A percentile compares a stretch with the other conserved stretches of the same genome.
phyloP scores from a whole-genome alignment of 2,797 vertebrate genomes.

The Champsocephalus esox region DNA sequence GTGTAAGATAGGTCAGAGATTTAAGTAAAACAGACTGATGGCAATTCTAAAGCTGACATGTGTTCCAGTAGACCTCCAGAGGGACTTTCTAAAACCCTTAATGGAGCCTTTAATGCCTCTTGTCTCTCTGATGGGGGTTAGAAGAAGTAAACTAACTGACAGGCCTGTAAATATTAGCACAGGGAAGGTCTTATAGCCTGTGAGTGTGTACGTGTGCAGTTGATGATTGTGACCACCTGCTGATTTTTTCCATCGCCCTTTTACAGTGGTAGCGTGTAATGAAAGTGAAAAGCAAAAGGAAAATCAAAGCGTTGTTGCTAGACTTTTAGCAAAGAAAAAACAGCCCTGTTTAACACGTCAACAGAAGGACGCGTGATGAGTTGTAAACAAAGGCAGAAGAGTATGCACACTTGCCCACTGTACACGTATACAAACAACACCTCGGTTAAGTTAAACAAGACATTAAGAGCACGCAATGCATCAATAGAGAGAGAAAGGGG shows the following conservation, averaged over 20 bases:
- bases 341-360: constrained; percentile 43
- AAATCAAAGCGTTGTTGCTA: constrained; percentile 14
- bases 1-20: constrained; percentile 12
- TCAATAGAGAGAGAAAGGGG: constrained; percentile 60
- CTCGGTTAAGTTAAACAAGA: constrained; percentile 73
- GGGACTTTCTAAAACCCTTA: constrained; percentile 61
- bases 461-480: constrained; percentile 66
- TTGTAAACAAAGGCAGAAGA: constrained; percentile 71
- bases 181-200: constrained; percentile 36
- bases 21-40: constrained; percentile 16
- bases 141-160: constrained; percentile 65
- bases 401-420: constrained; percentile 71
- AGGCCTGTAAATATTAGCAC: constrained; percentile 74
- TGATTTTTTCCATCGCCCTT: constrained; percentile 50
- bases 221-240: constrained; percentile 54
- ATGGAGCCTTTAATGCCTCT: constrained; percentile 67
- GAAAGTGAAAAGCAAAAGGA: constrained; percentile 30
- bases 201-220: constrained; percentile 29
- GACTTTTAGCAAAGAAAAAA: constrained; percentile 39
- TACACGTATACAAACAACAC: constrained; percentile 76
- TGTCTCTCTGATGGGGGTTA: constrained; percentile 52
- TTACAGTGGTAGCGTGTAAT: constrained; percentile 20
- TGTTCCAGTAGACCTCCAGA: constrained; percentile 42
- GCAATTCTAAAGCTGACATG: constrained; percentile 43
- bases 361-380: constrained; percentile 49